A percentile compares a stretch with the other conserved stretches of the same genome.
Conservation (phyloP, 2,797 vertebrate species). For the Argyrosomus regius region DNA sequence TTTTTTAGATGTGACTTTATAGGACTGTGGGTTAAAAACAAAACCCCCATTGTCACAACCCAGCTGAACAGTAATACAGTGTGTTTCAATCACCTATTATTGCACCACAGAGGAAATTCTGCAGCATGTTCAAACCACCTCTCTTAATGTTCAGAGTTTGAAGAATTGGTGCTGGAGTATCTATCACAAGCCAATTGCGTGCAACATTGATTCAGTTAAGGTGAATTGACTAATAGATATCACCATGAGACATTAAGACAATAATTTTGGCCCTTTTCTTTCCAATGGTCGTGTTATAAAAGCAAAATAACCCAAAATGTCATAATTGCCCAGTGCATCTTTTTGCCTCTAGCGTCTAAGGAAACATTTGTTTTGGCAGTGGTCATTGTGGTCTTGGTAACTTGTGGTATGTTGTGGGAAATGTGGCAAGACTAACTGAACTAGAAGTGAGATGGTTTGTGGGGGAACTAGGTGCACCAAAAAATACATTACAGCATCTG, state of each 20-base stretch:
- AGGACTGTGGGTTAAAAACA: neutral
- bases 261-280: too few species aligned
- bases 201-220: neutral
- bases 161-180: neutral
- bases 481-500: neutral
- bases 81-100: neutral
- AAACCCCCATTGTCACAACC: neutral
- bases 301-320: too few species aligned
- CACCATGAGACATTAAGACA: too few species aligned
- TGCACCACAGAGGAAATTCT: neutral
- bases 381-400: neutral
- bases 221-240: too few species aligned
- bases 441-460: neutral
- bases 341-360: neutral
- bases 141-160: too few species aligned
- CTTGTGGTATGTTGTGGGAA: neutral
- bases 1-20: neutral
- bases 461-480: neutral
- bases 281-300: too few species aligned
- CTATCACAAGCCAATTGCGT: neutral
- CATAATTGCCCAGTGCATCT: too few species aligned
- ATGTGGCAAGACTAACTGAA: neutral
- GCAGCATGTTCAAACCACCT: neutral
- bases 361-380: neutral
- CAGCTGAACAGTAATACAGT: neutral